Evolutionary conservation across 2,797 vertebrate genomes (phyloP).

Genomic region (Anguilla pacifica): DNA sequence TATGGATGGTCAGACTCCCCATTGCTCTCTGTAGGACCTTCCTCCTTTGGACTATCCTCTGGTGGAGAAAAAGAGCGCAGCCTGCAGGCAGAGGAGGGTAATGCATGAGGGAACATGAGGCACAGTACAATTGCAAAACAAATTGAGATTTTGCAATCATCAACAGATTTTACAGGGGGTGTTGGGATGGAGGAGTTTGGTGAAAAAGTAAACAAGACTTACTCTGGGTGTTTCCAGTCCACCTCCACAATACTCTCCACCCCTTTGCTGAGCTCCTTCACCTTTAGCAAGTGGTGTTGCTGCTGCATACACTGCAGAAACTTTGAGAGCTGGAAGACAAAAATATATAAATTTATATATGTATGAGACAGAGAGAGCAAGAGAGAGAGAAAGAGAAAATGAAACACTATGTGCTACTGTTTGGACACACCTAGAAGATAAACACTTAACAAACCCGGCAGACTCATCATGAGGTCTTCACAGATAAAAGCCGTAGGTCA

Average conservation of each 20-base stretch:
- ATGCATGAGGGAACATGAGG: neutral
- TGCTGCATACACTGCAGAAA: constrained; percentile 94
- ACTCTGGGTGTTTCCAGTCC: constrained; percentile 91
- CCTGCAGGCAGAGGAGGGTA: constrained; percentile 50
- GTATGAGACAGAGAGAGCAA: neutral
- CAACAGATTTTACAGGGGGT: neutral
- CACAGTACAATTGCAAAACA: too few relatives aligned
- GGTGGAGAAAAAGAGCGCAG: constrained; percentile 80
- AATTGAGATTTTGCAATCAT: neutral
- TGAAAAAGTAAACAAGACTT: constrained; percentile 49
- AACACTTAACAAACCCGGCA: neutral
- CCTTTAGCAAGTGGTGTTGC: constrained; percentile 80
- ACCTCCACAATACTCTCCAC: constrained; percentile 95
- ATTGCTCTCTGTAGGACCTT: constrained; percentile 54
- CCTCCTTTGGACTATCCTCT: constrained; percentile 57
- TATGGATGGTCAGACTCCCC: constrained; percentile 73
- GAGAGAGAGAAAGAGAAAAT: neutral
- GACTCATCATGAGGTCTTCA: neutral
- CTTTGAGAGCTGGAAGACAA: constrained; percentile 82
- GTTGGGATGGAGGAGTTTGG: neutral
- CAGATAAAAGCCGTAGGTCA: neutral
- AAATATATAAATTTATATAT: neutral
- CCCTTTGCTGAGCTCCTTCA: constrained; percentile 92
- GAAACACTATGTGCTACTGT: neutral
- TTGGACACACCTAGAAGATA: neutral